Evolutionary conservation across 2,113 vertebrate genomes (phyloP).

Genomic region (Lagenorhynchus albirostris): DNA sequence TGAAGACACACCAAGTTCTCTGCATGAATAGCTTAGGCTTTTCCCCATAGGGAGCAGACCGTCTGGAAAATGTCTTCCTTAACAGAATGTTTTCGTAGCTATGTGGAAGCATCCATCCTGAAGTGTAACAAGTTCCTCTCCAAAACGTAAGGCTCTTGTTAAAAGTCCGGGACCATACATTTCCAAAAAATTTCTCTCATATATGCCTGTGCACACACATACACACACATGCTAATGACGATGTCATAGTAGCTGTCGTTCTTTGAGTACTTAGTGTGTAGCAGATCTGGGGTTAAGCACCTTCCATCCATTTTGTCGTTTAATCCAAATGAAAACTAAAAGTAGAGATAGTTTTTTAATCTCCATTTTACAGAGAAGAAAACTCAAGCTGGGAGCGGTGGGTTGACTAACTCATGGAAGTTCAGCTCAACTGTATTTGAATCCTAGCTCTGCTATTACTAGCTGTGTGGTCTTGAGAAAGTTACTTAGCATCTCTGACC

Average conservation of each 20-base stretch:
- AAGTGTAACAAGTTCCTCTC: slow-evolving; percentile 97
- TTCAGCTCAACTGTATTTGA: neutral
- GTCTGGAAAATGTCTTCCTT: slow-evolving; percentile 77
- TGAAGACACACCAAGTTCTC: neutral
- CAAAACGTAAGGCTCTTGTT: slow-evolving; percentile 85
- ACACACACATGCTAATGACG: rapidly evolving
- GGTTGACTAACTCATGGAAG: neutral
- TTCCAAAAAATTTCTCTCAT: neutral
- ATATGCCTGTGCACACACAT: rapidly evolving
- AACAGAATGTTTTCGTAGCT: slow-evolving; percentile 83
- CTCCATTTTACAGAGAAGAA: neutral
- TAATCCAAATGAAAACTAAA: neutral
- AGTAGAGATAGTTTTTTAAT: neutral
- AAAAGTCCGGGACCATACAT: neutral
- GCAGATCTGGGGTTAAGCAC: neutral
- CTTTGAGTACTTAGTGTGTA: neutral
- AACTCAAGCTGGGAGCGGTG: neutral
- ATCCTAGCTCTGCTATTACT: neutral
- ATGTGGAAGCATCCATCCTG: slow-evolving; percentile 96
- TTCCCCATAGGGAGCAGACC: neutral
- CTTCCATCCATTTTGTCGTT: neutral
- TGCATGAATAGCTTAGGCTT: neutral
- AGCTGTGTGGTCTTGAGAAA: neutral
- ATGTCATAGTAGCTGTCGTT: rapidly evolving
- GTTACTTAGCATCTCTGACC: neutral